Base-by-base conservation (phyloP, 2,113 vertebrate genomes). In the Gasterosteus nipponicus region DNA sequence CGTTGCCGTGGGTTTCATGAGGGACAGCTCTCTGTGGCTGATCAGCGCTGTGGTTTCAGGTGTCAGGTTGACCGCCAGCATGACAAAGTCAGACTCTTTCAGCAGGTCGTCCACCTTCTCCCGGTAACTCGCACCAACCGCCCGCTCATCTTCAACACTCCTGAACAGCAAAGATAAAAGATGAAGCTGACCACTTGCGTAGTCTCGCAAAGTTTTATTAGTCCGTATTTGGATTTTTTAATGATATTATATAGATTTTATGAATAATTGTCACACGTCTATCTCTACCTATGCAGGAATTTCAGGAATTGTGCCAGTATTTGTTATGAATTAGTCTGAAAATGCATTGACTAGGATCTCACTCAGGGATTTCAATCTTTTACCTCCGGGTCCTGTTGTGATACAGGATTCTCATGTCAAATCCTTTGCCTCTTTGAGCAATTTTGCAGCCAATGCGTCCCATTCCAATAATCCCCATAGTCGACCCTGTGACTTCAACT, bases 1-100 rank as follows among this genome's bases (percentile, higher is more conserved):
- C 2, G 87, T 93, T 6, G 89, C 91, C 0, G 89, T 90, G 70
- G 85, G 74, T 64, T 92, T 93, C 93, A 93, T 93, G 60, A 91
- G 84, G 12, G 77, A 62, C 71, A 92, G 86, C 80, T 93, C 77
- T 39, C 81, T 83, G 73, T 70, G 74, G 67, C 90, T 10, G 56
- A 91, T 91, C 59, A 91, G 86, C n/a, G 67, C 75, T 0, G 29
- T 87, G 68, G 82, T 88, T 31, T 90, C 82, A 10, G 89, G 73
- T 18, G 51, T 88, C 35, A 92, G 79, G 57, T 72, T 82, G 10
- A 91, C 82, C 1, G 65, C 82, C 67, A 92, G 67, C 46, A 86
- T 6, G 3, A 92, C 89, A 31, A 91, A 92, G 77, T 92, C 91
- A 0, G 89, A 89, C 70, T 79, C 73, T 38, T 35, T 87, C 41